Conservation (phyloP, 2,888 invertebrate species). For the Metellina segmentata region DNA sequence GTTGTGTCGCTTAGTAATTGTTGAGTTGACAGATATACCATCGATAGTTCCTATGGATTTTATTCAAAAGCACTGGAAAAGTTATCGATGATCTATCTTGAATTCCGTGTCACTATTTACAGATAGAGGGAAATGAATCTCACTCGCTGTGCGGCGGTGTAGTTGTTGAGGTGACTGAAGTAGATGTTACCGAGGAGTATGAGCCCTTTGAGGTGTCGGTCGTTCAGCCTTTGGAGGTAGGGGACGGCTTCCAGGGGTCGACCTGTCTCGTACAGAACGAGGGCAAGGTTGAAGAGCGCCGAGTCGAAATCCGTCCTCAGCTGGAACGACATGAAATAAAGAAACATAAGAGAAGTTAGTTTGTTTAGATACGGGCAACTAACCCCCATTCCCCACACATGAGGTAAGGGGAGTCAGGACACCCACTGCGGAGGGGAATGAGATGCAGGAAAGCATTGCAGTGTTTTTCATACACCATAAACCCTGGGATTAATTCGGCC, state of each 20-base stretch:
- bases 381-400: not conserved
- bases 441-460: not conserved
- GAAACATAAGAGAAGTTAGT: not conserved
- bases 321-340: not conserved
- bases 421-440: not conserved
- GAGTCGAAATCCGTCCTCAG: constrained; percentile 57
- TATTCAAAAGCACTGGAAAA: too few species aligned
- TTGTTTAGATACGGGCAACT: not conserved
- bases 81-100: too few species aligned
- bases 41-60: too few species aligned
- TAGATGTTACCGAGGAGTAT: constrained; percentile 70
- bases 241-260: constrained; percentile 67
- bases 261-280: constrained; percentile 55
- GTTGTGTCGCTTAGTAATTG: constrained; percentile 55
- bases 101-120: not conserved
- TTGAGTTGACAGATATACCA: constrained; percentile 22
- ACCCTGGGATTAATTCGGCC: not conserved
- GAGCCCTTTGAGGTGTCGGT: constrained; percentile 57
- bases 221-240: constrained; percentile 43
- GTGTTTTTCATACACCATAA: not conserved
- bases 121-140: not conserved
- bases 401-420: not conserved
- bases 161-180: constrained; percentile 57
- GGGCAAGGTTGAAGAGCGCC: constrained; percentile 67
- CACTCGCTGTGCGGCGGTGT: constrained; percentile 56